A percentile compares a stretch with the other conserved stretches of the same genome.
phyloP scores from a whole-genome alignment of 37 sponge, comb jelly and placozoan genomes.

The Ephydatia muelleri region DNA sequence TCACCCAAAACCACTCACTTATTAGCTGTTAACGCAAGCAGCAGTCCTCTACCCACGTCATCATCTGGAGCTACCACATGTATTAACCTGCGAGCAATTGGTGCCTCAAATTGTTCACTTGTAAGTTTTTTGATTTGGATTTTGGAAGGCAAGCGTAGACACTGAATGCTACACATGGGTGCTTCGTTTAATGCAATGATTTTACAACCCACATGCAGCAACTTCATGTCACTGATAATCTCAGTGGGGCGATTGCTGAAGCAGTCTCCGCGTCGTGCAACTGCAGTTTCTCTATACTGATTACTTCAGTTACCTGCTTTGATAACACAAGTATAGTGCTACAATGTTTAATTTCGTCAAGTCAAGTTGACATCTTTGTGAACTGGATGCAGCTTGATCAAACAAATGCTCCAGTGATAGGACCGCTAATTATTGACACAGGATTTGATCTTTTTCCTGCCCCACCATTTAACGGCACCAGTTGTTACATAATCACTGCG shows the following conservation, averaged over 20 bases:
- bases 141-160: too few relatives aligned
- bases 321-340: neutral
- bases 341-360: neutral
- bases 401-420: neutral
- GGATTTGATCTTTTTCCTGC: neutral
- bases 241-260: neutral
- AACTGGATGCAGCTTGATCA: neutral
- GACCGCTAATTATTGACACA: neutral
- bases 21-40: neutral
- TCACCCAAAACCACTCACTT: too few relatives aligned
- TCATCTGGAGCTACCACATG: neutral
- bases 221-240: neutral
- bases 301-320: neutral
- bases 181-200: neutral
- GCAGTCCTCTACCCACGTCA: neutral
- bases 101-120: neutral
- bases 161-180: neutral
- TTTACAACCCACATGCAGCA: neutral
- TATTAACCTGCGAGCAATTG: neutral
- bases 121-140: neutral
- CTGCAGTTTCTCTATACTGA: neutral
- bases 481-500: neutral
- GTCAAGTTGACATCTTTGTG: neutral
- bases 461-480: neutral
- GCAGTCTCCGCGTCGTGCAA: neutral